Evolutionary conservation across 2,888 invertebrate genomes (phyloP), one percentile per base, ranked within the genome.

Genomic region (Amblyjoppa proteus): DNA sequence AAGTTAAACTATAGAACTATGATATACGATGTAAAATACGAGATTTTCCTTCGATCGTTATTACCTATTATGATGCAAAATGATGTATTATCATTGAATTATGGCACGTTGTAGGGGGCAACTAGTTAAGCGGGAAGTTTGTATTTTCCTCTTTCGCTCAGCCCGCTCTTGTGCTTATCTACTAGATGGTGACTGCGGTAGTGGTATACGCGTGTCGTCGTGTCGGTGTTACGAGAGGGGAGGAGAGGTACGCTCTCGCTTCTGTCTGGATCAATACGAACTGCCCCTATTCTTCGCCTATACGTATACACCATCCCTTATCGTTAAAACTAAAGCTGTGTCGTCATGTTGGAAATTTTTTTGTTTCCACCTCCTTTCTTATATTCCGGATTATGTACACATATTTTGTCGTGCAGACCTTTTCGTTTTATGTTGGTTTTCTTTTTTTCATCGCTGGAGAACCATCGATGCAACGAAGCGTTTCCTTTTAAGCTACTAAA

Each of bases 181-280:
- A 51, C 34, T 20, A 11, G 34, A 31, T 58, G 53, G 38, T 58
- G 56, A 45, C 28, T 51, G 66, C 69, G 58, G 79, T 41, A 66
- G 69, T 45, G n/a, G 73, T 61, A 56, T 80, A 56, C 64, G 82
- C 78, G 87, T 88, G 86, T 88, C 87, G 85, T 88, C 66, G 56
- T 81, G 81, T 85, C 71, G 58, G 83, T 82, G 81, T 80, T 83
- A 71, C 71, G 78, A 78, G 58, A 75, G 28, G 68, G 66, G 64
- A 38, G 51, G 73, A 76, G 83, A 66, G 68, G 88, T 87, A 34
- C 61, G 61, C 31, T 31, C 89, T 82, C 56, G 79, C 51, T 91
- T 90, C 91, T 83, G 90, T 89, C 90, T 88, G 91, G 93, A 93
- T 93, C 93, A 93, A 93, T 93, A 93, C 92, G 90, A 91, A 92